Percentiles rank a stretch among this genome's conserved stretches.
These are phyloP conservation scores for Marronus borbonicus DNA, from an alignment of 2,888 invertebrate genomes.

Conservation along the genomic window DNA sequence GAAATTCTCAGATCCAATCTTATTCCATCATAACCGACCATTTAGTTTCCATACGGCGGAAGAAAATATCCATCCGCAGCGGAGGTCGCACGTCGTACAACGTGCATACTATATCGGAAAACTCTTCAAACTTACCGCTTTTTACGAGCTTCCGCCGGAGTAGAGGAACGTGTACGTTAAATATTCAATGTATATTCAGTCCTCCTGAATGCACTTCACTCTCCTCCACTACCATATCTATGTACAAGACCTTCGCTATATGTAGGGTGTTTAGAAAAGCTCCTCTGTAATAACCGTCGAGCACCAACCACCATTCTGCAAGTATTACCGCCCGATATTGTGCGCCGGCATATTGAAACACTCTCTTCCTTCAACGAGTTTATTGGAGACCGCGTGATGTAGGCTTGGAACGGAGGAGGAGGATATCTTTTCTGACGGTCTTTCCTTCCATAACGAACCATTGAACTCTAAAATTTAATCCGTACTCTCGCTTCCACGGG, in stretches of 20 bases:
- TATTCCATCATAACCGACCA: neutral
- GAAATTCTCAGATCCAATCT: neutral
- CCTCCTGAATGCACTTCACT: slow-evolving; percentile 18
- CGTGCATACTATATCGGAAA: slow-evolving; percentile 33
- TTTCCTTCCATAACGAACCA: slow-evolving; percentile 47
- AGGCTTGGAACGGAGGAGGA: neutral
- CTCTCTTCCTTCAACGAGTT: neutral
- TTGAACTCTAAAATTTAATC: slow-evolving; percentile 49
- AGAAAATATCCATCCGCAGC: neutral
- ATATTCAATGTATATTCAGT: slow-evolving; percentile 43
- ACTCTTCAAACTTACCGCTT: slow-evolving; percentile 34
- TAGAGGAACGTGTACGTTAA: slow-evolving; percentile 36
- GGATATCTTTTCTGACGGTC: slow-evolving; percentile 13
- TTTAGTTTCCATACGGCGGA: neutral
- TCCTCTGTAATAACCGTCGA: slow-evolving; percentile 24
- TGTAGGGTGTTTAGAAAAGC: slow-evolving; percentile 10
- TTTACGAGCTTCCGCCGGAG: slow-evolving; percentile 31
- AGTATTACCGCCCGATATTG: slow-evolving; percentile 21
- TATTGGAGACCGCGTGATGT: neutral
- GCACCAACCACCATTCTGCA: neutral
- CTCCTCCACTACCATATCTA: neutral
- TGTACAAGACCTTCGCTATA: neutral
- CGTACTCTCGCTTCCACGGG: slow-evolving; percentile 1
- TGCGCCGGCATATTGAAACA: slow-evolving; percentile 39
- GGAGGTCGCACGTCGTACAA: slow-evolving; percentile 19